Evolutionary conservation across 2,888 invertebrate species (phyloP).

Genomic region (Julus scanicus): DNA sequence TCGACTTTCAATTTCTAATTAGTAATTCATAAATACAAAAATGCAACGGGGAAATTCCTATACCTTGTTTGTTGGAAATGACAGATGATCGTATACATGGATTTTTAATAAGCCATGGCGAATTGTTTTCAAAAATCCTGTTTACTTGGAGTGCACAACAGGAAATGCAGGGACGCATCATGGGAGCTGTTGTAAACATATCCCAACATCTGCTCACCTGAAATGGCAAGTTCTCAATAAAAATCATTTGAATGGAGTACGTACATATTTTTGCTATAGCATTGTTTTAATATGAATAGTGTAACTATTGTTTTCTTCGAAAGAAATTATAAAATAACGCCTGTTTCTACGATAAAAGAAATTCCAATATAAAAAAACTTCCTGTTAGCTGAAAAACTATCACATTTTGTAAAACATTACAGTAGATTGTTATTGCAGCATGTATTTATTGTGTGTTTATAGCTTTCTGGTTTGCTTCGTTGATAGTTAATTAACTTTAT

Average conservation of each 20-base stretch:
- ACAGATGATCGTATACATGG: background rate
- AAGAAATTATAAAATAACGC: too few relatives aligned
- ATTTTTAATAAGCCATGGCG: slow-evolving; percentile 11
- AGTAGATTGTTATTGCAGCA: too few relatives aligned
- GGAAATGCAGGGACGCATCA: background rate
- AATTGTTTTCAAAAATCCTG: slow-evolving; percentile 26
- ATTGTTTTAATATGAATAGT: too few relatives aligned
- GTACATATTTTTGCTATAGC: too few relatives aligned
- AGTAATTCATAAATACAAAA: background rate
- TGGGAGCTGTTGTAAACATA: background rate
- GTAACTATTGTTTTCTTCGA: too few relatives aligned
- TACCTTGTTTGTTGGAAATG: slow-evolving; percentile 48
- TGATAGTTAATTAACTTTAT: too few relatives aligned
- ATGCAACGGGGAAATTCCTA: background rate
- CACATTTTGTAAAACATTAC: too few relatives aligned
- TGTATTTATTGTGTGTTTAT: too few relatives aligned
- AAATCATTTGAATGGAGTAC: background rate
- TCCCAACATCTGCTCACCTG: background rate
- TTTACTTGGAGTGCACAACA: background rate
- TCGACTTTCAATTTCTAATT: background rate
- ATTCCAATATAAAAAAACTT: too few relatives aligned
- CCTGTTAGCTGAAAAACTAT: too few relatives aligned
- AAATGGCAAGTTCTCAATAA: slow-evolving; percentile 13
- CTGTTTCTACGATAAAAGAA: too few relatives aligned
- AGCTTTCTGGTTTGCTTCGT: too few relatives aligned